phyloP scores from a whole-genome alignment of 2,113 vertebrate genomes.

The Arvicanthis niloticus region DNA sequence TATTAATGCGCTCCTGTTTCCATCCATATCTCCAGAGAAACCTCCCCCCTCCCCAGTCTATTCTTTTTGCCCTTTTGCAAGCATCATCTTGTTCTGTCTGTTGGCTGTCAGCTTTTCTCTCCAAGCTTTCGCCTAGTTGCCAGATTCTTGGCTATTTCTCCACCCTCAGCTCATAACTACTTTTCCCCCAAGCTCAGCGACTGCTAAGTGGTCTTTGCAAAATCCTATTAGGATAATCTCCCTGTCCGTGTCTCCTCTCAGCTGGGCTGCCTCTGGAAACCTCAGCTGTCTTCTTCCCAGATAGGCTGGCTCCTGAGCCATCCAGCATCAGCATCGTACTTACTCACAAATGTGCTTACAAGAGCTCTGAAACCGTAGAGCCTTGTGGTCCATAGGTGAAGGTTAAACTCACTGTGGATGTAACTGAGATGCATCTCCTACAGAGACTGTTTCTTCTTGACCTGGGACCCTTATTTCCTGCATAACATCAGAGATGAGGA shows the following conservation, averaged over 20 bases:
- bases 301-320: background rate
- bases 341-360: constrained; percentile 36
- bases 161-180: constrained; percentile 74
- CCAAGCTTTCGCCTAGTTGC: constrained; percentile 69
- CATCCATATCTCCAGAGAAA: constrained; percentile 14
- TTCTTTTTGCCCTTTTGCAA: constrained; percentile 76
- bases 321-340: background rate
- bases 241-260: constrained; percentile 53
- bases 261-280: constrained; percentile 60
- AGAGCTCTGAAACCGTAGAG: background rate
- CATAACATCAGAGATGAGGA: background rate
- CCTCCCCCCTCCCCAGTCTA: constrained; percentile 5
- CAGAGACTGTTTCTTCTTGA: background rate
- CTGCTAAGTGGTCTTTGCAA: constrained; percentile 75
- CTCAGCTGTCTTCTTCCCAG: constrained; percentile 7
- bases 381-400: background rate
- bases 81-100: constrained; percentile 78
- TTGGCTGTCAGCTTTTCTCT: constrained; percentile 80
- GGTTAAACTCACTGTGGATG: background rate
- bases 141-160: constrained; percentile 76
- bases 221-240: constrained; percentile 81
- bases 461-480: background rate
- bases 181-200: constrained; percentile 63
- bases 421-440: background rate
- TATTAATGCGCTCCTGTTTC: constrained; percentile 41